Evolutionary conservation across 2,797 vertebrate genomes (phyloP).

Genomic region (Sebastes elongatus): DNA sequence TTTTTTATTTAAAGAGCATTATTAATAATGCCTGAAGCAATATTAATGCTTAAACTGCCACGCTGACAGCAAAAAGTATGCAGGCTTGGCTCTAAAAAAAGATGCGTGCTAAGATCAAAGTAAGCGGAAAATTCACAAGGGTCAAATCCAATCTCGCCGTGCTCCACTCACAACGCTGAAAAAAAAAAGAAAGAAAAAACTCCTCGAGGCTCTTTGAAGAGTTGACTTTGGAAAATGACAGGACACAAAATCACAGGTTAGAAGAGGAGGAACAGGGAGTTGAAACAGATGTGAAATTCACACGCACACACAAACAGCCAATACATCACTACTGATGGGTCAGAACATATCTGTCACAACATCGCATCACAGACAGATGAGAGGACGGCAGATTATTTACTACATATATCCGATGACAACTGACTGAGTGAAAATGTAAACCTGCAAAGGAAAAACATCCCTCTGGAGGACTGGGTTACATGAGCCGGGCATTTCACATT

Average conservation of each 20-base stretch:
- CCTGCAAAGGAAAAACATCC: background rate
- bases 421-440: slow-evolving; percentile 21
- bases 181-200: background rate
- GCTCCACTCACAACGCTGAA: slow-evolving; percentile 13
- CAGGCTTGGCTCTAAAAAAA: slow-evolving; percentile 19
- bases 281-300: slow-evolving; percentile 33
- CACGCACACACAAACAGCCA: slow-evolving; percentile 2
- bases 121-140: slow-evolving; percentile 37
- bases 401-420: slow-evolving; percentile 19
- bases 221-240: slow-evolving; percentile 38
- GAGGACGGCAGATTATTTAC: slow-evolving; percentile 37
- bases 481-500: background rate
- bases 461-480: background rate
- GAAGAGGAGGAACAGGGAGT: background rate
- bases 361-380: slow-evolving; percentile 17
- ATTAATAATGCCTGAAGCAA: slow-evolving; percentile 41
- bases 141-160: slow-evolving; percentile 52
- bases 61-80: slow-evolving; percentile 25
- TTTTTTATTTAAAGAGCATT: slow-evolving; percentile 50
- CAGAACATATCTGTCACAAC: slow-evolving; percentile 38
- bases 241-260: slow-evolving; percentile 35
- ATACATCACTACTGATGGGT: slow-evolving; percentile 18
- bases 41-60: slow-evolving; percentile 24
- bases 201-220: slow-evolving; percentile 45
- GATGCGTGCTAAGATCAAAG: slow-evolving; percentile 52